Base-by-base conservation (phyloP, 1,140 invertebrate species). In the Listronotus bonariensis region DNA sequence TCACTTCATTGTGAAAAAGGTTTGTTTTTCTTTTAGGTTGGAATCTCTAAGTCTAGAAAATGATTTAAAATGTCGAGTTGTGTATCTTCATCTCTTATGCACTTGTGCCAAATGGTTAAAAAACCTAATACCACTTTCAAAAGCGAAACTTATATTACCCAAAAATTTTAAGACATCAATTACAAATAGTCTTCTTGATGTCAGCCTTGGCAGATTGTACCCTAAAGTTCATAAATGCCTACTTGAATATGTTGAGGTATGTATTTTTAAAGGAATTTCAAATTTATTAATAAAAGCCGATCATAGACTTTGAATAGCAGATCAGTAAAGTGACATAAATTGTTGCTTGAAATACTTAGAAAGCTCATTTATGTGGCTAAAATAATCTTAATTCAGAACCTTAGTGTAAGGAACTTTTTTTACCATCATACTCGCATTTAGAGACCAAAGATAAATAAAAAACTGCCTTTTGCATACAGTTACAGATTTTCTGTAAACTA, bases 81-180 rank as follows among this genome's bases (percentile, higher is more conserved):
- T 72, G 52, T 71, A 78, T 45, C 53, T 80, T 55, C 65, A 67
- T 70, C 43, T 78, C 20, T 51, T 78, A 63, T 60, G 66, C 64
- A 69, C 61, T 48, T 72, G 72, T 71, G 49, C 65, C 2, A 62
- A 70, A 58, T 64, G 75, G 46, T 54, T 76, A 59, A 42, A 62
- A n/a, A 58, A 65, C 63, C 52, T 79, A 15, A 68, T 79, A 42
- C 74, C 74, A 45, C 20, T 70, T 36, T 57, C 70, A 51, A 61
- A 70, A 65, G 51, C 52, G 15, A 57, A 72, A 60, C 32, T 72
- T 20, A 70, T 77, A 38, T 70, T 80, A 40, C 76, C 76, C 1
- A 71, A 68, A 42, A 77, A 71, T 68, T 68, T 80, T 53, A 79
- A 77, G 68, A 71, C 67, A 66, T 68, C 77, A 2, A 43, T 81